A percentile compares a stretch with the other conserved stretches of the same genome.
Conservation (phyloP, 2,113 vertebrate genomes). For the Phrynocephalus versicolor region DNA sequence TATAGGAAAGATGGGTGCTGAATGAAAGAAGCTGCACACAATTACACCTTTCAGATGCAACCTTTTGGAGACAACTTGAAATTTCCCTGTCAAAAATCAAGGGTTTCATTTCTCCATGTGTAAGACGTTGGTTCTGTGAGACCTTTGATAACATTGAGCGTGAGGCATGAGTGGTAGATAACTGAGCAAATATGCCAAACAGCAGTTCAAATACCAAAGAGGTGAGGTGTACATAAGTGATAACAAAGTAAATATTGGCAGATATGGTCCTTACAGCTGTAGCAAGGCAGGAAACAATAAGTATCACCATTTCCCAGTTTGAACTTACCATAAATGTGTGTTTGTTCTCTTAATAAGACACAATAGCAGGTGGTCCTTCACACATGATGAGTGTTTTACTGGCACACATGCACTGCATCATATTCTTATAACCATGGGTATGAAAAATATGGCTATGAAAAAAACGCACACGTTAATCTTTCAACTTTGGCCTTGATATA, state of each 20-base stretch:
- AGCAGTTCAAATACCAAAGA: slow-evolving; percentile 69
- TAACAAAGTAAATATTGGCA: slow-evolving; percentile 70
- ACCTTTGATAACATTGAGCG: slow-evolving; percentile 2
- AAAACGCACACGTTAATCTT: background rate
- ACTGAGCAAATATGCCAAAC: slow-evolving; percentile 59
- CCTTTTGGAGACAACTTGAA: background rate
- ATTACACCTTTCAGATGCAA: background rate
- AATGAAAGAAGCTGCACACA: background rate
- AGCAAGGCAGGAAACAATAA: slow-evolving; percentile 56
- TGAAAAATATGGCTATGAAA: background rate
- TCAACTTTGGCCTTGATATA: too few relatives aligned
- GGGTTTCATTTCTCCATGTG: rapidly evolving
- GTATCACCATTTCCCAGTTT: slow-evolving; percentile 43
- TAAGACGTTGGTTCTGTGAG: background rate
- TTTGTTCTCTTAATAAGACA: slow-evolving; percentile 19
- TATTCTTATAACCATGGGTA: background rate
- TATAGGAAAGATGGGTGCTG: background rate
- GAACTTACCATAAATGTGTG: slow-evolving; percentile 45
- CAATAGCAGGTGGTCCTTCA: background rate
- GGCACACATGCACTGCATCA: background rate
- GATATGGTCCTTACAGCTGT: slow-evolving; percentile 48
- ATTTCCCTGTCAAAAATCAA: background rate
- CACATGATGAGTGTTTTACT: background rate
- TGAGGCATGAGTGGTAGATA: slow-evolving; percentile 39
- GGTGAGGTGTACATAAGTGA: slow-evolving; percentile 60